phyloP scores from a whole-genome alignment of 1,140 invertebrate species.

The Drosophila kohkoa region DNA sequence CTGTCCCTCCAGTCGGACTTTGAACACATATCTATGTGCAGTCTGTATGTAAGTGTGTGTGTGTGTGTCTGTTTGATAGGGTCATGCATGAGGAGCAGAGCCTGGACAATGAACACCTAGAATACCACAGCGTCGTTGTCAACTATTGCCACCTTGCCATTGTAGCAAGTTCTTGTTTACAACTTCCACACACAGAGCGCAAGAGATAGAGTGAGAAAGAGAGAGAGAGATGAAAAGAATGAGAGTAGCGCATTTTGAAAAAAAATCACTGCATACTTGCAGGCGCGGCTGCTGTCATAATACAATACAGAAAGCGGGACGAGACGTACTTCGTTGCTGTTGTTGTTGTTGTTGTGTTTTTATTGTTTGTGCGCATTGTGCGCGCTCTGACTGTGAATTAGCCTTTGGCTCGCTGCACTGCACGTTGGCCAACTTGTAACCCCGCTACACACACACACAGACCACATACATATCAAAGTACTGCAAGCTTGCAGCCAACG shows the following conservation, averaged over 20 bases:
- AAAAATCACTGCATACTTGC: conserved; percentile 78
- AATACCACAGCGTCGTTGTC: conserved; percentile 65
- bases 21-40: background rate
- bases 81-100: conserved; percentile 58
- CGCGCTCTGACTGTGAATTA: conserved; percentile 68
- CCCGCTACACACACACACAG: background rate
- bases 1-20: background rate
- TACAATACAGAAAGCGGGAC: conserved; percentile 48
- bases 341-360: conserved; percentile 17
- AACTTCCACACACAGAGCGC: conserved; percentile 57
- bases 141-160: conserved; percentile 51
- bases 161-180: conserved; percentile 76
- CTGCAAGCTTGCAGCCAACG: conserved; percentile 34
- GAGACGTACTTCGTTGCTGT: conserved; percentile 48
- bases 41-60: background rate
- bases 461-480: conserved; percentile 33
- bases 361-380: conserved; percentile 45
- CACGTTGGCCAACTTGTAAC: conserved; percentile 31
- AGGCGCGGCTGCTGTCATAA: conserved; percentile 77
- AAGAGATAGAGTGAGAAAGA: background rate
- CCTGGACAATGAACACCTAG: conserved; percentile 76
- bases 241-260: conserved; percentile 25
- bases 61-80: background rate
- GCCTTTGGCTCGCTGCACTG: conserved; percentile 32
- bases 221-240: background rate